phyloP scores from a whole-genome alignment of 2,888 invertebrate genomes.

The Cephalotes varians region DNA sequence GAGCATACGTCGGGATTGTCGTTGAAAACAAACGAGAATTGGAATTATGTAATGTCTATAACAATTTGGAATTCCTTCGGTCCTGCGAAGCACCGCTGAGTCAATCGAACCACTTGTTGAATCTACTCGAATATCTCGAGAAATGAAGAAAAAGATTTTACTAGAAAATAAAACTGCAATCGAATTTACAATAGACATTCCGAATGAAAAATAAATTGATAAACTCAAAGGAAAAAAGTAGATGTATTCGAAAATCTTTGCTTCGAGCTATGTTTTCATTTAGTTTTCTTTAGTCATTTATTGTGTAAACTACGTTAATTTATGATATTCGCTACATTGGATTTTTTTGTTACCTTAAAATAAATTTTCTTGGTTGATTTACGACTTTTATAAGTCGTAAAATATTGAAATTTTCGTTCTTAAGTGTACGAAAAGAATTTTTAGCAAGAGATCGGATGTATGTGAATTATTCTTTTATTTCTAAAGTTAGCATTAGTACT shows the following conservation, averaged over 20 bases:
- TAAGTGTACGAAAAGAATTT: not conserved
- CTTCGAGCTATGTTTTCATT: not conserved
- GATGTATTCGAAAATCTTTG: not conserved
- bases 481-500: not conserved
- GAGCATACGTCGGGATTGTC: not conserved
- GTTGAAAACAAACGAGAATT: not conserved
- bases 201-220: not conserved
- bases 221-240: not conserved
- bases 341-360: not conserved
- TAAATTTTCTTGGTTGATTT: not conserved
- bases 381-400: not conserved
- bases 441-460: not conserved
- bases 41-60: not conserved
- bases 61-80: constrained; percentile 12
- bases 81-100: not conserved
- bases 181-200: not conserved
- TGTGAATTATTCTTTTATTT: not conserved
- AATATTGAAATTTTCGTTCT: not conserved
- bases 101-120: not conserved
- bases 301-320: not conserved
- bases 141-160: not conserved
- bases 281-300: not conserved
- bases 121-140: not conserved
- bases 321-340: not conserved
- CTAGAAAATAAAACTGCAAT: not conserved